These are phyloP conservation scores for Lymantria dispar DNA, from an alignment of 2,888 invertebrate genomes.

Conservation along the genomic window DNA sequence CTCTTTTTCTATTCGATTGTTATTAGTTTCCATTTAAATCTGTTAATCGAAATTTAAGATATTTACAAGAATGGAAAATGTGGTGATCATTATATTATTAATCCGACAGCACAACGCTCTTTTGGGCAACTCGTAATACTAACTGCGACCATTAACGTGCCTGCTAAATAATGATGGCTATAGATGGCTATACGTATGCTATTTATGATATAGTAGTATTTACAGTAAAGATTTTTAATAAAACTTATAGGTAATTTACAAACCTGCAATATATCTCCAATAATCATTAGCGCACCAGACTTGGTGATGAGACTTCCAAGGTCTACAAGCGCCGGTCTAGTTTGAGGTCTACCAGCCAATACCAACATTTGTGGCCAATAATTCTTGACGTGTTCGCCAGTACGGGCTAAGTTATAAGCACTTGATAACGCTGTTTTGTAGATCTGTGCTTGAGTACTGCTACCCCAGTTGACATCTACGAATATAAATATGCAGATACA, in stretches of 20 bases:
- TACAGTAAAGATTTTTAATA: background rate
- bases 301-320: constrained; percentile 96
- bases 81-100: too few relatives aligned
- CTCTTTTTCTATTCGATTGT: too few relatives aligned
- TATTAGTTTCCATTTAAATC: too few relatives aligned
- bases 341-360: constrained; percentile 91
- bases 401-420: constrained; percentile 90
- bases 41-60: too few relatives aligned
- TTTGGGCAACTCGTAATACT: too few relatives aligned
- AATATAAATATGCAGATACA: background rate
- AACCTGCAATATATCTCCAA: constrained; percentile 93
- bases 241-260: background rate
- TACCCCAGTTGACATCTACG: constrained; percentile 97
- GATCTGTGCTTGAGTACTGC: constrained; percentile 97
- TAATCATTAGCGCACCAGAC: constrained; percentile 93
- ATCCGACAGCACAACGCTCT: too few relatives aligned
- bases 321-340: constrained; percentile 94
- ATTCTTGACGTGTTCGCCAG: constrained; percentile 98
- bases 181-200: too few relatives aligned
- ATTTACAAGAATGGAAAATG: too few relatives aligned
- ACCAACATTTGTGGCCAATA: constrained; percentile 96
- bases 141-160: too few relatives aligned
- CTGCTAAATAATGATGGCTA: too few relatives aligned
- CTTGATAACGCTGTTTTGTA: constrained; percentile 95
- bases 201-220: too few relatives aligned